These are phyloP conservation scores for Tarsius wallacei DNA, from an alignment of 2,797 vertebrate genomes.

Conservation along the genomic window DNA sequence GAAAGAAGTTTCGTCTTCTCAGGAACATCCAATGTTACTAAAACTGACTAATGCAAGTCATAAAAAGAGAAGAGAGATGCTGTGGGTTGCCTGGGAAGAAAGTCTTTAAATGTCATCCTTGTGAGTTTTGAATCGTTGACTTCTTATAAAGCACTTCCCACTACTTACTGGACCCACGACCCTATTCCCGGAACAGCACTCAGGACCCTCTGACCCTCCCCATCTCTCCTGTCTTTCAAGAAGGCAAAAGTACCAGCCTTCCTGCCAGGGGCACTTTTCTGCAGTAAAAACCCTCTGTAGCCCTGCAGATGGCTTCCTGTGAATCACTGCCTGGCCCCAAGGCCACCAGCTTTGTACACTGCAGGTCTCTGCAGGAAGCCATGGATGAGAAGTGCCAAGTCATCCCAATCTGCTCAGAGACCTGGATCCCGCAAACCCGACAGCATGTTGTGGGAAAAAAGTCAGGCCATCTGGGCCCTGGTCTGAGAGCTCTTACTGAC, in stretches of 20 bases:
- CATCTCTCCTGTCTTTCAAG: not conserved
- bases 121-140: not conserved
- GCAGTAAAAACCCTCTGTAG: not conserved
- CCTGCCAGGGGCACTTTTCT: not conserved
- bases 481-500: not conserved
- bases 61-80: not conserved
- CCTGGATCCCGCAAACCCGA: not conserved
- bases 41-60: not conserved
- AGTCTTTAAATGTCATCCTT: constrained; percentile 7
- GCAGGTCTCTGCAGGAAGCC: not conserved
- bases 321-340: not conserved
- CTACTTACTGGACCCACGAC: not conserved
- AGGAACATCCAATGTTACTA: not conserved
- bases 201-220: not conserved
- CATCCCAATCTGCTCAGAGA: not conserved
- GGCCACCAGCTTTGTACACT: not conserved
- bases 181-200: not conserved
- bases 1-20: not conserved
- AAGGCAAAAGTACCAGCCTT: not conserved
- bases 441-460: not conserved
- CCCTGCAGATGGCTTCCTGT: not conserved
- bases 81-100: constrained; percentile 1
- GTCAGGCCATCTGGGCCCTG: not conserved
- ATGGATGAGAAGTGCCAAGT: not conserved
- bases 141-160: not conserved